Conservation (phyloP, 2,113 vertebrate genomes). For the Sminthopsis crassicaudata region DNA sequence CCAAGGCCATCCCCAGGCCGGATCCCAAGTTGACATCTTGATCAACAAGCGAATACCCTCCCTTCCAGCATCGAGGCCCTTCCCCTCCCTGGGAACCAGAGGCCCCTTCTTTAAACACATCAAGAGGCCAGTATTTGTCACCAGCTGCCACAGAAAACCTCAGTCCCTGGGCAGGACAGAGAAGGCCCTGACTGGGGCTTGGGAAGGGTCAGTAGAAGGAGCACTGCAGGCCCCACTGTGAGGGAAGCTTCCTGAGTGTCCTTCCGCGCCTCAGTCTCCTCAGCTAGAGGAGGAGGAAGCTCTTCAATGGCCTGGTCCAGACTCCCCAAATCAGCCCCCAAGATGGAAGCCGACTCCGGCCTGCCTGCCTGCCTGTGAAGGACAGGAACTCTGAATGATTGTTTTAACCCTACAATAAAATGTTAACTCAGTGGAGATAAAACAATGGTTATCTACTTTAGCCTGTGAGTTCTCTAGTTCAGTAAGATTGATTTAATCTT, state of each 20-base stretch:
- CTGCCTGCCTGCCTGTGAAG: too few relatives aligned
- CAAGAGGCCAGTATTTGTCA: too few relatives aligned
- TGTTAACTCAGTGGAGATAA: too few relatives aligned
- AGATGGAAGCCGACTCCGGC: too few relatives aligned
- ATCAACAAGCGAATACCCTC: not conserved
- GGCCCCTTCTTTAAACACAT: too few relatives aligned
- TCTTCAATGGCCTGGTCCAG: not conserved
- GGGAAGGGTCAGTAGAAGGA: too few relatives aligned
- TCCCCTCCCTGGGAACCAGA: not conserved
- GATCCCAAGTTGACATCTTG: not conserved
- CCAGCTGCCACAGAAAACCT: not conserved
- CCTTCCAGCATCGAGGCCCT: not conserved
- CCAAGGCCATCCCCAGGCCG: not conserved
- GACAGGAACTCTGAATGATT: too few relatives aligned
- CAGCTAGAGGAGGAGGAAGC: not conserved
- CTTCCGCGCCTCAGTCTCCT: not conserved
- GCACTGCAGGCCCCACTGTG: not conserved
- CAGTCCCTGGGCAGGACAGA: not conserved
- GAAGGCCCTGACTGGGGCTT: not conserved
- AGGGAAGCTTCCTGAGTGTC: not conserved
- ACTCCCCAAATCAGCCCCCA: not conserved
- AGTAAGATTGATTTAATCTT: too few relatives aligned
- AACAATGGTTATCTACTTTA: too few relatives aligned
- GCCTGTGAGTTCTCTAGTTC: too few relatives aligned
- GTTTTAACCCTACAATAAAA: too few relatives aligned